These are phyloP conservation scores for Intellagama lesueurii DNA, from an alignment of 2,797 vertebrate genomes.

Conservation along the genomic window DNA sequence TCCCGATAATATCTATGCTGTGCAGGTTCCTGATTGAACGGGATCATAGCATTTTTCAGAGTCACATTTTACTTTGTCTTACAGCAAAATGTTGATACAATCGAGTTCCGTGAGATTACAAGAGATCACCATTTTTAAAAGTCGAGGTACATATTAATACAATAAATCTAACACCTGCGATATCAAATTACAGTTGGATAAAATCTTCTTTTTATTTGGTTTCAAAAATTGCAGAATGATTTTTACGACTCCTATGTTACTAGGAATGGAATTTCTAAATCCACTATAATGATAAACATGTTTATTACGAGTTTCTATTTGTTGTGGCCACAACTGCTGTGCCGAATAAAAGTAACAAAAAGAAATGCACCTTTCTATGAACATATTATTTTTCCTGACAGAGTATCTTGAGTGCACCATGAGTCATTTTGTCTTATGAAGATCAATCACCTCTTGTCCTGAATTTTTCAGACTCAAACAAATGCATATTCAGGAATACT, in stretches of 20 bases:
- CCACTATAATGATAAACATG: constrained; percentile 18
- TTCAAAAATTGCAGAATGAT: constrained; percentile 69
- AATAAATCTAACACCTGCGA: constrained; percentile 76
- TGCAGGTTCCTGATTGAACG: constrained; percentile 62
- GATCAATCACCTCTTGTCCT: neutral
- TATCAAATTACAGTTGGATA: constrained; percentile 71
- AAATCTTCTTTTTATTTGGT: constrained; percentile 70
- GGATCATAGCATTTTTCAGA: constrained; percentile 69
- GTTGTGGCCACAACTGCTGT: constrained; percentile 46
- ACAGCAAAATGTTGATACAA: constrained; percentile 69
- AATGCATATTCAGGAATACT: neutral
- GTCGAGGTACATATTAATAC: constrained; percentile 69
- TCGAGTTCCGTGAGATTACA: constrained; percentile 67
- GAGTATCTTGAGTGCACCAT: constrained; percentile 14
- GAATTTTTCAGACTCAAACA: neutral
- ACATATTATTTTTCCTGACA: neutral
- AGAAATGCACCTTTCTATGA: constrained; percentile 36
- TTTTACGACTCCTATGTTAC: constrained; percentile 59
- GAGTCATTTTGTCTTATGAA: neutral
- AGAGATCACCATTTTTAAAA: constrained; percentile 74
- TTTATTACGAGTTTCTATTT: neutral
- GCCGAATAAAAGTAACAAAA: constrained; percentile 39
- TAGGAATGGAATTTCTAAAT: constrained; percentile 24
- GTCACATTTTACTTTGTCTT: constrained; percentile 61
- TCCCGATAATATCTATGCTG: constrained; percentile 62